Conservation (phyloP, 2,113 vertebrate species). For the Trichomycterus rosablanca region DNA sequence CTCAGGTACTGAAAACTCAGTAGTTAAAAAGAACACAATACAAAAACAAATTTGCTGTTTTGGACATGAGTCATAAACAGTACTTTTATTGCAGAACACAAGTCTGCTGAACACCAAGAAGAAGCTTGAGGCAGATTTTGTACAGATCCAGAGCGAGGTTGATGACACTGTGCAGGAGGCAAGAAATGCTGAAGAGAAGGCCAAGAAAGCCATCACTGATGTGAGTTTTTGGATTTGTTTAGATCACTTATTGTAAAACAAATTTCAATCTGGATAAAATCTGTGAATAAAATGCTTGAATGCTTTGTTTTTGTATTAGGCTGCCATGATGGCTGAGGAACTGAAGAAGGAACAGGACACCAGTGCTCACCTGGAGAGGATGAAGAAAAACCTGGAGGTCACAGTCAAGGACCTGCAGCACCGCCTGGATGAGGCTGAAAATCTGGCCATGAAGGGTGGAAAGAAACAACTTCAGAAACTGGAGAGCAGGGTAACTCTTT, state of each 20-base stretch:
- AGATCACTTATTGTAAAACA: not conserved
- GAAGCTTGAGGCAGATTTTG: slow-evolving; percentile 41
- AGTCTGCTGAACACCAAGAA: slow-evolving; percentile 46
- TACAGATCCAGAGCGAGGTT: slow-evolving; percentile 39
- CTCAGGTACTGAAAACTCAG: slow-evolving; percentile 17
- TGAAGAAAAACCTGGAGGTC: slow-evolving; percentile 93
- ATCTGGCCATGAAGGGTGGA: slow-evolving; percentile 77
- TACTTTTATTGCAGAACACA: slow-evolving; percentile 26
- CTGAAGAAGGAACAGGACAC: slow-evolving; percentile 87
- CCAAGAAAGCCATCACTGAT: slow-evolving; percentile 43
- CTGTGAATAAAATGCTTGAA: too few species aligned
- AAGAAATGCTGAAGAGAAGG: slow-evolving; percentile 44
- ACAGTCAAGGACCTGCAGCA: slow-evolving; percentile 75
- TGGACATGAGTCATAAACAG: too few species aligned
- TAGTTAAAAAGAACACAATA: not conserved
- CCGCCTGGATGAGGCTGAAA: slow-evolving; percentile 88
- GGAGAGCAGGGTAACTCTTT: slow-evolving; percentile 52
- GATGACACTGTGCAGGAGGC: slow-evolving; percentile 42
- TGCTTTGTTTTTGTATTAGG: slow-evolving; percentile 43
- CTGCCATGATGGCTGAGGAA: slow-evolving; percentile 84
- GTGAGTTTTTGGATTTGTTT: not conserved
- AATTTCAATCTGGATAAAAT: too few species aligned
- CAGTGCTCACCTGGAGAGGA: slow-evolving; percentile 85
- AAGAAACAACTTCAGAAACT: slow-evolving; percentile 84
- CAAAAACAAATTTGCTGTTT: too few species aligned